Evolutionary conservation across 92 coral and sea anemone species (phyloP).

Genomic region (Siderastrea siderea): DNA sequence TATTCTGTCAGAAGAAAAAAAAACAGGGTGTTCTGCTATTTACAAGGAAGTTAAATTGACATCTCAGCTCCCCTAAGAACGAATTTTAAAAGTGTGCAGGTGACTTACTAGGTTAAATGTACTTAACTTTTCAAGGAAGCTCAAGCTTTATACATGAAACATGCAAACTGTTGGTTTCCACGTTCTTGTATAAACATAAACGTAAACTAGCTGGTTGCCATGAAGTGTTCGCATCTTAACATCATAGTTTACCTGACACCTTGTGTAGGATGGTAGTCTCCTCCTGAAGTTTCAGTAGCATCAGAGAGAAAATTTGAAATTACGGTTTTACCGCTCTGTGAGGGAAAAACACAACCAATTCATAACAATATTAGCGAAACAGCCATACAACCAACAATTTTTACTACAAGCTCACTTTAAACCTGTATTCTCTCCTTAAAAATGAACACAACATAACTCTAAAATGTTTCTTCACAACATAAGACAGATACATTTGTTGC

Average conservation of each 20-base stretch:
- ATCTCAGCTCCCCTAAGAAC: too few relatives aligned
- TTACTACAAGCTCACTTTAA: conserved; percentile 8
- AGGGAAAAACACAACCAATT: neutral
- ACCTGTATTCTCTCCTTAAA: neutral
- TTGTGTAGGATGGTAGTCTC: conserved; percentile 99
- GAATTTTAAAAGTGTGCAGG: too few relatives aligned
- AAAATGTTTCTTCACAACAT: neutral
- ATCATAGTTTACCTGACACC: conserved; percentile 87
- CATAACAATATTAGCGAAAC: too few relatives aligned
- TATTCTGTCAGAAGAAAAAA: conserved; percentile 64
- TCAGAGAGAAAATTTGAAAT: conserved; percentile 96
- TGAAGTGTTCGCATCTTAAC: neutral
- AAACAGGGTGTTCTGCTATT: too few relatives aligned
- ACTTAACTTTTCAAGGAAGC: neutral
- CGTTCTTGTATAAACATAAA: neutral
- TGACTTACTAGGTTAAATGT: neutral
- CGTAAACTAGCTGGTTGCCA: neutral
- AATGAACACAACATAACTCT: neutral
- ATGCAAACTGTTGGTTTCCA: neutral
- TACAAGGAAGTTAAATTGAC: neutral
- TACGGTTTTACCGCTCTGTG: conserved; percentile 97
- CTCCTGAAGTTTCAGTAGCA: conserved; percentile 99
- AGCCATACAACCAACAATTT: neutral
- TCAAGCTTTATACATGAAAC: neutral
- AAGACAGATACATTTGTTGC: neutral